Conservation (phyloP, 2,113 vertebrate species). For the Platysternon megacephalum region DNA sequence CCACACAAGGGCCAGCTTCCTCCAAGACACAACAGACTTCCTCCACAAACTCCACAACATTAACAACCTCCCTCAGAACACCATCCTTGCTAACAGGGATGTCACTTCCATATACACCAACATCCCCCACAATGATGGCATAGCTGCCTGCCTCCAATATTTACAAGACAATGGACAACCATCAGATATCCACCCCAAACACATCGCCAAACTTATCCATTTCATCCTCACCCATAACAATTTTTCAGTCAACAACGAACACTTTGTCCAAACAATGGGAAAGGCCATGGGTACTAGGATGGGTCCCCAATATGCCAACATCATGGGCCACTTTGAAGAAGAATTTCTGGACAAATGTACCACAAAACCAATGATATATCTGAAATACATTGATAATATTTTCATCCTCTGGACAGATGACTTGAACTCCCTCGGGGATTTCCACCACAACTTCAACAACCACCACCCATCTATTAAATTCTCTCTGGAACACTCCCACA, state of each 20-base stretch:
- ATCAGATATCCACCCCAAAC: background rate
- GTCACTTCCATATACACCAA: background rate
- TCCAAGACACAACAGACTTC: background rate
- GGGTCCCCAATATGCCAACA: background rate
- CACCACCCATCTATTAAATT: background rate
- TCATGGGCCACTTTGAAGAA: background rate
- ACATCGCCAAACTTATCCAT: background rate
- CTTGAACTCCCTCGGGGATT: background rate
- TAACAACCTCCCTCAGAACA: background rate
- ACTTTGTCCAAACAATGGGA: background rate
- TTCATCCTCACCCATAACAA: background rate
- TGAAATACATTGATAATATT: background rate
- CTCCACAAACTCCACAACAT: background rate
- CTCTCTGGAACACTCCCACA: background rate
- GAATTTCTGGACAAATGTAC: background rate
- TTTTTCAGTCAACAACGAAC: background rate
- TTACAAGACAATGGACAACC: background rate
- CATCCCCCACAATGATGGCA: background rate
- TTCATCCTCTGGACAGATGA: background rate
- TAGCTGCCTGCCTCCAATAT: background rate
- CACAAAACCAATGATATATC: background rate
- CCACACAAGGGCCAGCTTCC: background rate
- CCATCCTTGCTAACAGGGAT: background rate
- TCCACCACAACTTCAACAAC: background rate
- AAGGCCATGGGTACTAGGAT: background rate